These are phyloP conservation scores for Litoditis marina DNA, from an alignment of 2,888 invertebrate species.

Conservation along the genomic window DNA sequence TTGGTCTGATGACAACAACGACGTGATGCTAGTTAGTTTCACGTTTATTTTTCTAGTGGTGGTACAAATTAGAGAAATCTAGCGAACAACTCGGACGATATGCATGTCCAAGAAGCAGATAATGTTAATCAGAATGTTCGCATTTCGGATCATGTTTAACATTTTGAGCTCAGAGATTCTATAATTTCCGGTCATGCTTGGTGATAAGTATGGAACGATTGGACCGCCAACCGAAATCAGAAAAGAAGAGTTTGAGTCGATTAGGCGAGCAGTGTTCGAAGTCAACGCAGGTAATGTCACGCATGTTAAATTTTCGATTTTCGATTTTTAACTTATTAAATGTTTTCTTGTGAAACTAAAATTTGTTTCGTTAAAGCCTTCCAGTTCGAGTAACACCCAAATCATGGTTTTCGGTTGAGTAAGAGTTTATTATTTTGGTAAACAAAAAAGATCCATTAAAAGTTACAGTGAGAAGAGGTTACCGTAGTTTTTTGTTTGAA, in stretches of 20 bases:
- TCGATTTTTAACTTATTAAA: background rate
- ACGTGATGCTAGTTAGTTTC: background rate
- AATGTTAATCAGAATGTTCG: background rate
- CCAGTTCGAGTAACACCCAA: too few relatives aligned
- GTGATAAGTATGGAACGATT: conserved; percentile 64
- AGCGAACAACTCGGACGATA: too few relatives aligned
- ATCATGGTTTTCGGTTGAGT: too few relatives aligned
- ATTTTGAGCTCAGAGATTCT: conserved; percentile 3
- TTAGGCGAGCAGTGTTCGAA: conserved; percentile 60
- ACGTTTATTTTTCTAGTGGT: too few relatives aligned
- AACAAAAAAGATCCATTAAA: too few relatives aligned
- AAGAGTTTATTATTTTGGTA: too few relatives aligned
- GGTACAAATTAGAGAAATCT: too few relatives aligned
- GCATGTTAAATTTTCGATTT: conserved; percentile 8
- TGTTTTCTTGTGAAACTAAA: background rate
- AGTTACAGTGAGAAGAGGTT: background rate
- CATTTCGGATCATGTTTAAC: background rate
- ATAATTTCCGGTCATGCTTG: conserved; percentile 62
- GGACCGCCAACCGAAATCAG: conserved; percentile 63
- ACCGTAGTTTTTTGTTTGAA: background rate
- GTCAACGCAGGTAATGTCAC: conserved; percentile 50
- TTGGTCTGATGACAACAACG: background rate
- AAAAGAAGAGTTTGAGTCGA: conserved; percentile 63
- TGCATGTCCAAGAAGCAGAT: background rate
- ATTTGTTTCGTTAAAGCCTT: too few relatives aligned